phyloP scores from a whole-genome alignment of 23 tunicate species.

The Trididemnum clinides region DNA sequence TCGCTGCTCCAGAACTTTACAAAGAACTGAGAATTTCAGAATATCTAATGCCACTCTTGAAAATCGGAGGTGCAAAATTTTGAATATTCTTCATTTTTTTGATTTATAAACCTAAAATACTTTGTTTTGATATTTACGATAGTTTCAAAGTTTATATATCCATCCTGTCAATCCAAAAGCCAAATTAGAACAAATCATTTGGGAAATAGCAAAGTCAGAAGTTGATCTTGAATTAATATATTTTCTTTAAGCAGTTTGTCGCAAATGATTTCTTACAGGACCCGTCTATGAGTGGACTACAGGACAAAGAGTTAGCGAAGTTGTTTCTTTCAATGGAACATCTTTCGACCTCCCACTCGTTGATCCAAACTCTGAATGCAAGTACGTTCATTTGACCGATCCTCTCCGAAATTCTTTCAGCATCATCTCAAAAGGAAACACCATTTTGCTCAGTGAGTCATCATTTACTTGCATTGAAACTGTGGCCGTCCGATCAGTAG shows the following conservation, averaged over 20 bases:
- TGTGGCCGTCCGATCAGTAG: too few relatives aligned
- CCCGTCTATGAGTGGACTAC: background rate
- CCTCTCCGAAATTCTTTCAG: conserved; percentile 3
- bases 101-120: too few relatives aligned
- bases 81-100: too few relatives aligned
- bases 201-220: too few relatives aligned
- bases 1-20: background rate
- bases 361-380: background rate
- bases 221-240: too few relatives aligned
- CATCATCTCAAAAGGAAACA: conserved; percentile 23
- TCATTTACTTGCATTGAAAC: background rate
- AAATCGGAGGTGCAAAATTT: background rate
- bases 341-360: background rate
- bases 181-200: too few relatives aligned
- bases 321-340: conserved; percentile 3
- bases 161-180: too few relatives aligned
- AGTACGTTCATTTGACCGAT: background rate
- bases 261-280: too few relatives aligned
- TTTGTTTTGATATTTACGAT: too few relatives aligned
- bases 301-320: background rate
- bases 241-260: too few relatives aligned
- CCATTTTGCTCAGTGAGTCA: conserved; percentile 16
- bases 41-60: background rate
- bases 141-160: too few relatives aligned
- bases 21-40: background rate